Evolutionary conservation across 2,888 invertebrate genomes (phyloP).

Genomic region (Pantelozetes paolii): DNA sequence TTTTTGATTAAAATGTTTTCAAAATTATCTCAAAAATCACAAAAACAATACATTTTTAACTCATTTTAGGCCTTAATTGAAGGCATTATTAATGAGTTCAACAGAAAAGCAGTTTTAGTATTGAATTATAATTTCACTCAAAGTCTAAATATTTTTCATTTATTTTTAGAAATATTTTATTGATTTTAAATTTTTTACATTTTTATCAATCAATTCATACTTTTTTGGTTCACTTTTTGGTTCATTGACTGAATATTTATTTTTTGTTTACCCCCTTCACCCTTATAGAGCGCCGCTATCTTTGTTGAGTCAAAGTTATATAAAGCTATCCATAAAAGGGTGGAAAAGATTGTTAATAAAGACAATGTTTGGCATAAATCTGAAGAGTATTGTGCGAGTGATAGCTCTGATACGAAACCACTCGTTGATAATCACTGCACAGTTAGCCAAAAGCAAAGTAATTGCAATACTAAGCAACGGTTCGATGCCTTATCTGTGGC

Average conservation of each 20-base stretch:
- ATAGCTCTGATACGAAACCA: neutral
- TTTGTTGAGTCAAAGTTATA: conserved; percentile 10
- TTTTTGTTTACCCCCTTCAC: neutral
- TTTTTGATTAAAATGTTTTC: too few species aligned
- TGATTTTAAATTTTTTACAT: too few species aligned
- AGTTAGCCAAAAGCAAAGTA: neutral
- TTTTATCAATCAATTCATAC: too few species aligned
- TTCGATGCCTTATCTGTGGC: conserved; percentile 33
- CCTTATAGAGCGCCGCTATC: conserved; percentile 3
- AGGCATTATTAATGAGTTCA: too few species aligned
- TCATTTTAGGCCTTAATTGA: too few species aligned
- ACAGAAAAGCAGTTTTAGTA: too few species aligned
- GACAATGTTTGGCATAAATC: neutral
- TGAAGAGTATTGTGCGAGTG: neutral
- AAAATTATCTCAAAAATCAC: too few species aligned
- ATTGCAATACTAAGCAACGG: neutral
- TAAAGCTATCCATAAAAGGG: neutral
- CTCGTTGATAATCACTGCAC: neutral
- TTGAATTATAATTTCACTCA: too few species aligned
- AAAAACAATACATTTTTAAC: too few species aligned
- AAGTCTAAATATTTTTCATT: too few species aligned
- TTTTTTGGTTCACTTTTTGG: too few species aligned
- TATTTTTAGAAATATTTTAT: too few species aligned
- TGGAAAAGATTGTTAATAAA: neutral
- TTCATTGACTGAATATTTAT: neutral